A percentile compares a stretch with the other conserved stretches of the same genome.
Conservation (phyloP, 2,113 vertebrate genomes). For the Lagenorhynchus albirostris region DNA sequence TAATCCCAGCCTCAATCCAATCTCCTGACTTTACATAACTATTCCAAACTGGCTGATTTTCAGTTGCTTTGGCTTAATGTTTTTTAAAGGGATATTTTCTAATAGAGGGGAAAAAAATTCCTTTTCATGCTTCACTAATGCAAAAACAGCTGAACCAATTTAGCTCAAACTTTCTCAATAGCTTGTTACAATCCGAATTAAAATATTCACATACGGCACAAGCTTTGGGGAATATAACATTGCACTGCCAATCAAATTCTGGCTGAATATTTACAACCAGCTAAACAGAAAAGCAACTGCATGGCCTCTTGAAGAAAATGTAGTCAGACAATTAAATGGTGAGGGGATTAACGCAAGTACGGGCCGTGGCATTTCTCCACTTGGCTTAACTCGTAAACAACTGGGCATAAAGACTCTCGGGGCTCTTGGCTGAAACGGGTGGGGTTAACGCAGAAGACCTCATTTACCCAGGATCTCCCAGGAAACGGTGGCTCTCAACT, state of each 20-base stretch:
- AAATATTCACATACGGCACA: slow-evolving; percentile 58
- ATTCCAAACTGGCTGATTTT: background rate
- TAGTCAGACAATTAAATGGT: slow-evolving; percentile 37
- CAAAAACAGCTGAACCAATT: slow-evolving; percentile 70
- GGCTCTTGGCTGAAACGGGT: background rate
- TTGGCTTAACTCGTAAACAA: background rate
- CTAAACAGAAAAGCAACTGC: slow-evolving; percentile 3
- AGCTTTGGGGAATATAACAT: slow-evolving; percentile 50
- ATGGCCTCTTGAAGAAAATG: slow-evolving; percentile 21
- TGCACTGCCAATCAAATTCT: slow-evolving; percentile 52
- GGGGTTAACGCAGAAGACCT: background rate
- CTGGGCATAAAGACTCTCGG: rapidly evolving
- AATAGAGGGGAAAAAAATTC: slow-evolving; percentile 60
- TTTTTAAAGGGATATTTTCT: slow-evolving; percentile 57
- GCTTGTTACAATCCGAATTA: slow-evolving; percentile 75
- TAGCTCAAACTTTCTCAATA: slow-evolving; percentile 68
- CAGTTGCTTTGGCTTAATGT: background rate
- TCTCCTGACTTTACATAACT: background rate
- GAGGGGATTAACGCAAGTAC: background rate
- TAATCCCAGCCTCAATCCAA: background rate
- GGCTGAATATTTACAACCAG: slow-evolving; percentile 51
- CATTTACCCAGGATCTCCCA: rapidly evolving
- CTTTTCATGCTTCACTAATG: slow-evolving; percentile 70
- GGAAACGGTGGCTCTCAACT: background rate
- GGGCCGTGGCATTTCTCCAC: background rate